These are phyloP conservation scores for Epinotia nisella DNA, from an alignment of 2,888 invertebrate genomes.

Conservation along the genomic window DNA sequence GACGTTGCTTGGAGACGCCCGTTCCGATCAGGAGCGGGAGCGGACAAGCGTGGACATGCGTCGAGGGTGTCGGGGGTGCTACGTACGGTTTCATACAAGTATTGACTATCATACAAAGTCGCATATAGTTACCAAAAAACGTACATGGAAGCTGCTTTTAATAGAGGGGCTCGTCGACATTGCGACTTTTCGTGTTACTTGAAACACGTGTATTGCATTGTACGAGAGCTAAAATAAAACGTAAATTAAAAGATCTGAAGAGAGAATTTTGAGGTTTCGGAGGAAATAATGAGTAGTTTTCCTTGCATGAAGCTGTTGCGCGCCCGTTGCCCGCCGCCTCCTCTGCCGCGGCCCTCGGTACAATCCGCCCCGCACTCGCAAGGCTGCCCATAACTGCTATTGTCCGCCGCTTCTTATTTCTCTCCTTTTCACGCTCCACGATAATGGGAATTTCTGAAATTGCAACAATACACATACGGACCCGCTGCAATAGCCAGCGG, in stretches of 20 bases:
- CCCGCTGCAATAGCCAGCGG: slow-evolving; percentile 65
- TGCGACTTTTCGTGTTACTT: neutral
- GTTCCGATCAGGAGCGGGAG: slow-evolving; percentile 46
- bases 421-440: slow-evolving; percentile 74
- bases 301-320: neutral
- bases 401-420: slow-evolving; percentile 77
- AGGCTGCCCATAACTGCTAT: slow-evolving; percentile 57
- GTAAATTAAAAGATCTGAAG: too few relatives aligned
- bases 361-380: slow-evolving; percentile 44
- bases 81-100: neutral
- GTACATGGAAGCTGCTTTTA: neutral
- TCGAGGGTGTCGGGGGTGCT: neutral
- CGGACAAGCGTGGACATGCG: slow-evolving; percentile 8
- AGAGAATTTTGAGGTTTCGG: neutral
- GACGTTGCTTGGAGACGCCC: slow-evolving; percentile 59
- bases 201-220: neutral
- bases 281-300: neutral
- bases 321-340: slow-evolving; percentile 18
- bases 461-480: slow-evolving; percentile 81
- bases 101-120: neutral
- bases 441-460: slow-evolving; percentile 83
- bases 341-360: slow-evolving; percentile 46
- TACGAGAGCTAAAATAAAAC: too few relatives aligned
- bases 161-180: neutral
- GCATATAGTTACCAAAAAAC: neutral